Percentiles rank a stretch among this genome's conserved stretches.
phyloP scores from a whole-genome alignment of 2,888 invertebrate genomes.

The Zygogramma bicolorata region DNA sequence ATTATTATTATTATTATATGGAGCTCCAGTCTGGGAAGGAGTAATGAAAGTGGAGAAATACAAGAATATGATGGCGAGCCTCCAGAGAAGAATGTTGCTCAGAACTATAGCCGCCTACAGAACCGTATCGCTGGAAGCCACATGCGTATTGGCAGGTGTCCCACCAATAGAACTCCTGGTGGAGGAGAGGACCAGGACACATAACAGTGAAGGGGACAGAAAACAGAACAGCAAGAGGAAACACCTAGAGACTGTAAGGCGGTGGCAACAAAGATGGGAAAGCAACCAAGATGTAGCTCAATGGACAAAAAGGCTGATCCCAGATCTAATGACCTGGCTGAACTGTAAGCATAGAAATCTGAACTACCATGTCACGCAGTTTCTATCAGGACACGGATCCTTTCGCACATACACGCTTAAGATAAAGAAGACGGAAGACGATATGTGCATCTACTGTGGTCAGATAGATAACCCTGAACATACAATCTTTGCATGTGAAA shows the following conservation, averaged over 20 bases:
- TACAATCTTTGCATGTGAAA: background rate
- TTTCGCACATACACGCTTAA: too few species aligned
- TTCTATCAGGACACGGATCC: constrained; percentile 3
- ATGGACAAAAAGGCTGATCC: constrained; percentile 7
- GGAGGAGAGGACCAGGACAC: background rate
- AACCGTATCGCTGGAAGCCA: too few species aligned
- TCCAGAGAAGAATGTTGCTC: background rate
- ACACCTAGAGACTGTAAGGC: background rate
- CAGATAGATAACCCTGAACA: background rate
- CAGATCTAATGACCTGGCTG: background rate
- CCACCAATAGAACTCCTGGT: too few species aligned
- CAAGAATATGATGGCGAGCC: background rate
- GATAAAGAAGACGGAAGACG: background rate
- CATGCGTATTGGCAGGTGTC: too few species aligned
- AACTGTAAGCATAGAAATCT: too few species aligned
- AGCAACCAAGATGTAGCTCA: background rate
- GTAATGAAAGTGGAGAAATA: background rate
- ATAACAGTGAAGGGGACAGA: background rate
- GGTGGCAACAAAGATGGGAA: background rate
- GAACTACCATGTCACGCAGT: too few species aligned
- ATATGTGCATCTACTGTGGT: background rate
- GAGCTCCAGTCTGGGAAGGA: constrained; percentile 4
- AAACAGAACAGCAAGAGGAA: background rate
- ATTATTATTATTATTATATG: too few species aligned
- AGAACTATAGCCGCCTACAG: too few species aligned